phyloP scores from a whole-genome alignment of 1,140 invertebrate genomes.

The Asobara japonica region DNA sequence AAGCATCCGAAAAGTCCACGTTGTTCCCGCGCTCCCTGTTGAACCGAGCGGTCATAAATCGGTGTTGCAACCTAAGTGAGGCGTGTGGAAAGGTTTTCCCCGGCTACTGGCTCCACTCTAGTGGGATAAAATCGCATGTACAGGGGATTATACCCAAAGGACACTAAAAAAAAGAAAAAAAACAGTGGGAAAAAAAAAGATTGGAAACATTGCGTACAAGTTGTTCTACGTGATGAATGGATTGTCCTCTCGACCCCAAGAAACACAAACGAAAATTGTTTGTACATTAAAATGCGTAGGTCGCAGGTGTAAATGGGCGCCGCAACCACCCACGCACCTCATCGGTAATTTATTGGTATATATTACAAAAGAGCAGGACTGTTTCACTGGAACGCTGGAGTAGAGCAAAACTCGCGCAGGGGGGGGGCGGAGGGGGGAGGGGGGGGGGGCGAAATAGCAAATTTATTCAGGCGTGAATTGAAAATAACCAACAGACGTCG shows the following conservation, averaged over 20 bases:
- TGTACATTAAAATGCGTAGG: not conserved
- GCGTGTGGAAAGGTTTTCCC: not conserved
- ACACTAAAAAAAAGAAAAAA: not conserved
- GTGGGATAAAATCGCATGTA: not conserved
- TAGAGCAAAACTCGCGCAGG: too few species aligned
- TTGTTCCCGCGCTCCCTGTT: not conserved
- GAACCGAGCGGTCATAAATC: not conserved
- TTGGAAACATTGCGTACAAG: not conserved
- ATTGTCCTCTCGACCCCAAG: not conserved
- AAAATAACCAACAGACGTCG: too few species aligned
- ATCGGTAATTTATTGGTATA: slow-evolving; percentile 7
- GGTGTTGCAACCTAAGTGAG: not conserved
- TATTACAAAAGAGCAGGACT: slow-evolving; percentile 31
- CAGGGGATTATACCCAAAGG: not conserved
- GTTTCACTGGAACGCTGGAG: too few species aligned
- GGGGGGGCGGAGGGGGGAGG: too few species aligned
- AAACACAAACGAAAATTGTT: not conserved
- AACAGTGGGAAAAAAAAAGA: not conserved
- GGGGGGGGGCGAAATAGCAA: too few species aligned
- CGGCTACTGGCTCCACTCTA: not conserved
- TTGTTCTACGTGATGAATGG: not conserved
- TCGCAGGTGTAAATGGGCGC: slow-evolving; percentile 32
- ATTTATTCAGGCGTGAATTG: too few species aligned
- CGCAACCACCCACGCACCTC: slow-evolving; percentile 27
- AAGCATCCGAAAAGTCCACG: not conserved